phyloP scores from a whole-genome alignment of 2,113 vertebrate genomes.

The Eubucco bourcierii region DNA sequence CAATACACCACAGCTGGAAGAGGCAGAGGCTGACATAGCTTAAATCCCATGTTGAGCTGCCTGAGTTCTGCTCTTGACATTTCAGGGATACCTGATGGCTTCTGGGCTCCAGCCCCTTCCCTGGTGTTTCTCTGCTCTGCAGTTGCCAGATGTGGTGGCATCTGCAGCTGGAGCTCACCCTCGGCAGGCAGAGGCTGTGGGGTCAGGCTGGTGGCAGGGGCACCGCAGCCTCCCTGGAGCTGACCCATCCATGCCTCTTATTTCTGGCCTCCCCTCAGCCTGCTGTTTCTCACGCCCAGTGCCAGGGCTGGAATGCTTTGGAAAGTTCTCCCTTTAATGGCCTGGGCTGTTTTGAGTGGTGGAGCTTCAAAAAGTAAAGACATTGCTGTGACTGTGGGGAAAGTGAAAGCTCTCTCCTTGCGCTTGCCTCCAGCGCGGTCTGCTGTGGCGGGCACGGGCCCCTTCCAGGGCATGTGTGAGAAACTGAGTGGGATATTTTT shows the following conservation, averaged over 20 bases:
- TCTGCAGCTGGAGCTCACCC: neutral
- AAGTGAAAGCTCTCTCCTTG: neutral
- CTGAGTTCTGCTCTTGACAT: neutral
- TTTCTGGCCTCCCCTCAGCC: slow-evolving; percentile 6
- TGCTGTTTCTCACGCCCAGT: slow-evolving; percentile 46
- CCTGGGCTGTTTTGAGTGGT: slow-evolving; percentile 23
- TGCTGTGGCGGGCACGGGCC: neutral
- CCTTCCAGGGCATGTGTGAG: neutral
- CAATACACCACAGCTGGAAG: neutral
- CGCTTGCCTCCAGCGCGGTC: neutral
- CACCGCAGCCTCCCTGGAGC: neutral
- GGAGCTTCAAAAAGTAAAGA: slow-evolving; percentile 34
- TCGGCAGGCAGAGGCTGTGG: neutral
- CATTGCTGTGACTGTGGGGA: neutral
- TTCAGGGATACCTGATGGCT: neutral
- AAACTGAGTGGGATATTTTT: slow-evolving; percentile 9
- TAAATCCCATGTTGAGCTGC: neutral
- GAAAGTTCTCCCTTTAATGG: slow-evolving; percentile 30
- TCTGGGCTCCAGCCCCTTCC: neutral
- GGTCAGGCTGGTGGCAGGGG: neutral
- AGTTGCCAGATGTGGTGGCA: neutral
- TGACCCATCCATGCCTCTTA: neutral
- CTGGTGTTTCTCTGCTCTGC: neutral
- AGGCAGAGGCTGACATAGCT: neutral
- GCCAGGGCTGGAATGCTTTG: slow-evolving; percentile 39